phyloP scores from a whole-genome alignment of 2,797 vertebrate species.

The Phrynocephalus forsythii region DNA sequence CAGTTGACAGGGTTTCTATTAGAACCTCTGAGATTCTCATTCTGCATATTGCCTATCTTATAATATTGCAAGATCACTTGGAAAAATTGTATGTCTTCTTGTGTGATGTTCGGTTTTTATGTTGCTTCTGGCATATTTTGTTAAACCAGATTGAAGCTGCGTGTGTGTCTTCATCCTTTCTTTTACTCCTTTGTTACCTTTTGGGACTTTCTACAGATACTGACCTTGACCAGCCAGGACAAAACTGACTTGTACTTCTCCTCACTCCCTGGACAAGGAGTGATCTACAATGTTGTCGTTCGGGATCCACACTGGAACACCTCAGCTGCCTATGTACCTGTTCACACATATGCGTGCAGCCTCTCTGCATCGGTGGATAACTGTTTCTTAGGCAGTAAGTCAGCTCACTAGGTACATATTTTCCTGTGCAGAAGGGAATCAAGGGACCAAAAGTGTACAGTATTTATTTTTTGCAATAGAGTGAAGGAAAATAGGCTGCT shows the following conservation, averaged over 20 bases:
- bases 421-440: neutral
- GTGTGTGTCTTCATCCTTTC: too few relatives aligned
- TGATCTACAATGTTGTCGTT: constrained; percentile 91
- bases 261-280: constrained; percentile 90
- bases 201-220: constrained; percentile 75
- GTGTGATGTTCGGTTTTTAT: neutral
- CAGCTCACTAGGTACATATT: neutral
- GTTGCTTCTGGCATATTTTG: neutral
- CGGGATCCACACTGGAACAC: constrained; percentile 88
- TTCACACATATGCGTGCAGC: constrained; percentile 93
- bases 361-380: constrained; percentile 81
- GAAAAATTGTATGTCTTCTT: neutral
- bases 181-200: neutral
- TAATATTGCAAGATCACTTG: neutral
- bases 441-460: neutral
- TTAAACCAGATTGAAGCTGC: neutral
- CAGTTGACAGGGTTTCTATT: neutral
- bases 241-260: constrained; percentile 82
- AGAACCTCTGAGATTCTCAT: neutral
- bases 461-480: neutral
- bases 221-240: constrained; percentile 82
- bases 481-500: neutral
- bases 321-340: constrained; percentile 90
- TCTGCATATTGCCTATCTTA: neutral
- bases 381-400: constrained; percentile 88